Evolutionary conservation across 1,140 invertebrate species (phyloP).

Genomic region (Papilio dardanus): DNA sequence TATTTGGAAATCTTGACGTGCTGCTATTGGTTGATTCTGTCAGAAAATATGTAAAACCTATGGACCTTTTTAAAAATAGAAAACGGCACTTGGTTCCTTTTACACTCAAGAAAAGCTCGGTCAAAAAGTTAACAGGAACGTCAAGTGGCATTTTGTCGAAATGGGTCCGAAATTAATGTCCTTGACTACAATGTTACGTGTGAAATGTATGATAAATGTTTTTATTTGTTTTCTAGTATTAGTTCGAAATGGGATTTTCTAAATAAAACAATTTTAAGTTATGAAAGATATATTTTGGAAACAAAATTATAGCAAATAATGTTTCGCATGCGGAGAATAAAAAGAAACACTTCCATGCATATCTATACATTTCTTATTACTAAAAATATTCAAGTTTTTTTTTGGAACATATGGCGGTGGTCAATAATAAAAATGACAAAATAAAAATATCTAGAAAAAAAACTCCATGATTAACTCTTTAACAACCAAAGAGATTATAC

Average conservation of each 20-base stretch:
- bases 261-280: conserved; percentile 48
- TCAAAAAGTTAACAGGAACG: too few relatives aligned
- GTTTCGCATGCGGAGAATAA: conserved; percentile 71
- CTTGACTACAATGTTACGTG: too few relatives aligned
- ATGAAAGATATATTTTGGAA: conserved; percentile 64
- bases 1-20: too few relatives aligned
- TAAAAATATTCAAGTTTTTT: neutral
- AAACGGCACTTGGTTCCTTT: too few relatives aligned
- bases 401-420: conserved; percentile 2
- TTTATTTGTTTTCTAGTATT: too few relatives aligned
- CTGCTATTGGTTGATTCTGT: too few relatives aligned
- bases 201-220: too few relatives aligned
- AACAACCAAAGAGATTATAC: too few relatives aligned
- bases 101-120: too few relatives aligned
- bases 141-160: neutral
- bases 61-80: too few relatives aligned
- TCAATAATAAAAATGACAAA: neutral
- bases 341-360: conserved; percentile 73
- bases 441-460: neutral
- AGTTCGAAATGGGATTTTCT: neutral
- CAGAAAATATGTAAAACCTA: too few relatives aligned
- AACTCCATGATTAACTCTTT: too few relatives aligned
- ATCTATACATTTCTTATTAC: conserved; percentile 53
- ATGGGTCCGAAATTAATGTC: neutral
- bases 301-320: conserved; percentile 65